phyloP scores from a whole-genome alignment of 2,797 vertebrate species.

The Onychomys leucogaster region DNA sequence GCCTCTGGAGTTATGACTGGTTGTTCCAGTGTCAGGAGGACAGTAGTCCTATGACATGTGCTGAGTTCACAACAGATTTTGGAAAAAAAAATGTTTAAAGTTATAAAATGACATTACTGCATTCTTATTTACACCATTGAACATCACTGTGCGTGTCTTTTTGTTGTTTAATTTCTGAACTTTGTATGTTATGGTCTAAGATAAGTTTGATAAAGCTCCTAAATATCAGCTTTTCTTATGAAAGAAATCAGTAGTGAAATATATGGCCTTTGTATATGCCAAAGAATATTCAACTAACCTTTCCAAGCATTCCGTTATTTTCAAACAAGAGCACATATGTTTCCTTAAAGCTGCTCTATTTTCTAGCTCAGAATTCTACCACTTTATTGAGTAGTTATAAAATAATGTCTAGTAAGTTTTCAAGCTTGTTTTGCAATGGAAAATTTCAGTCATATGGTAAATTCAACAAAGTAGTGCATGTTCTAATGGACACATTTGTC shows the following conservation, averaged over 20 bases:
- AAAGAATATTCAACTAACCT: constrained; percentile 8
- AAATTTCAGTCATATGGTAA: background rate
- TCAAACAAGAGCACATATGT: background rate
- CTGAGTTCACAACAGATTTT: background rate
- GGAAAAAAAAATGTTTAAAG: too few relatives aligned
- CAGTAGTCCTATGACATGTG: background rate
- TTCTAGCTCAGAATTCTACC: constrained; percentile 18
- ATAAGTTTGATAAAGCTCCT: background rate
- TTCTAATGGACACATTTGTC: background rate
- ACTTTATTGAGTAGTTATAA: background rate
- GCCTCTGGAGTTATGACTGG: background rate
- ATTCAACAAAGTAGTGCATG: background rate
- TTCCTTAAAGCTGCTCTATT: background rate
- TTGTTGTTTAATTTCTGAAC: constrained; percentile 1
- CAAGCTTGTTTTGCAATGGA: background rate
- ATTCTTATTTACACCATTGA: background rate
- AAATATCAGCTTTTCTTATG: background rate
- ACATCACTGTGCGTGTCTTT: background rate
- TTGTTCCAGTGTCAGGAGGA: background rate
- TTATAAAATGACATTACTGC: background rate
- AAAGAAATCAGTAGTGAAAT: constrained; percentile 16
- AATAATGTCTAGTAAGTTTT: background rate
- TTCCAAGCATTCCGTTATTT: background rate
- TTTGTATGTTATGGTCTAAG: background rate
- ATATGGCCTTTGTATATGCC: background rate